Conservation (phyloP, 64 coral and sea anemone species). For the Catalaphyllia jardinei region DNA sequence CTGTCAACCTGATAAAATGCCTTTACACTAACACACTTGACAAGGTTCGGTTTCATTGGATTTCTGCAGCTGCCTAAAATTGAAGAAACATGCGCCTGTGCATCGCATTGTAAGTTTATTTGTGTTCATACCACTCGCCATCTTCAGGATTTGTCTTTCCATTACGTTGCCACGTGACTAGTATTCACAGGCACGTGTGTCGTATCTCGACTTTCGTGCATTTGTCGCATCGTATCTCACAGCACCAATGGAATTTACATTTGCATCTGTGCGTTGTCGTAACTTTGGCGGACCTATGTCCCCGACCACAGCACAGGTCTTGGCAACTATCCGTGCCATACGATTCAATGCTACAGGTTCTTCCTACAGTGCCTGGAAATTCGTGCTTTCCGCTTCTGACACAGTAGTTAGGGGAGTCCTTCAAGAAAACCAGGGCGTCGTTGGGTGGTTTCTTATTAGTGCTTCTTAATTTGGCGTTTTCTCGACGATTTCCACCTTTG, state of each 20-base stretch:
- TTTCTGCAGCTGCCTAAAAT: neutral
- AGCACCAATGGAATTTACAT: slow-evolving; percentile 95
- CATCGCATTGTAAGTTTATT: neutral
- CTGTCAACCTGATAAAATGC: too few species aligned
- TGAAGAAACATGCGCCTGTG: neutral
- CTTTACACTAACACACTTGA: neutral
- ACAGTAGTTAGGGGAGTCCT: slow-evolving; percentile 79
- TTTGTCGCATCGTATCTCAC: slow-evolving; percentile 65
- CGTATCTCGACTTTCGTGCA: slow-evolving; percentile 43
- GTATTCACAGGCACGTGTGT: slow-evolving; percentile 6
- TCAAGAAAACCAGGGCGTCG: slow-evolving; percentile 60
- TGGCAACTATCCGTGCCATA: slow-evolving; percentile 59
- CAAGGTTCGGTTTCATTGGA: neutral
- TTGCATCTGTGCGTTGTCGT: slow-evolving; percentile 44
- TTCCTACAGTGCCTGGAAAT: slow-evolving; percentile 55
- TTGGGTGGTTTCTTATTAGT: neutral
- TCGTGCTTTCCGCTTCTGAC: slow-evolving; percentile 10
- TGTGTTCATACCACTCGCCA: neutral
- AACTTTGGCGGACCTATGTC: slow-evolving; percentile 23
- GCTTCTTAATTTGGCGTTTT: neutral
- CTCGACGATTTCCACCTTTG: neutral
- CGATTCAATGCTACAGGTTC: slow-evolving; percentile 57
- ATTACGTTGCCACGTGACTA: neutral
- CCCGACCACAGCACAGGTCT: slow-evolving; percentile 66
- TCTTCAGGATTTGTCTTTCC: neutral